phyloP scores from a whole-genome alignment of 2,888 invertebrate genomes.

The Blastobasis lacticolella region DNA sequence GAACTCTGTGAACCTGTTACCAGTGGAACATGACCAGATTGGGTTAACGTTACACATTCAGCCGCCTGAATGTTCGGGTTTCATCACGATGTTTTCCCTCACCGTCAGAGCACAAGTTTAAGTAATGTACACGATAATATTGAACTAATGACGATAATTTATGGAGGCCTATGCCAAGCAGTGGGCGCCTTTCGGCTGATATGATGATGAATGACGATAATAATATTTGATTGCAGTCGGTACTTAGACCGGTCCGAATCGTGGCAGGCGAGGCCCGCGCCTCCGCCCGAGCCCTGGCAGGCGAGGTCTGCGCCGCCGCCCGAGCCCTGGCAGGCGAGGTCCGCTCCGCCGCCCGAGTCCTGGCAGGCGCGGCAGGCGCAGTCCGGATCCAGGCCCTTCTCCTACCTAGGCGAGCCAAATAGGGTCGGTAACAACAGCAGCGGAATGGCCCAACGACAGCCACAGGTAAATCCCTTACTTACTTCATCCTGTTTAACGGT shows the following conservation, averaged over 20 bases:
- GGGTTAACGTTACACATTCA: too few relatives aligned
- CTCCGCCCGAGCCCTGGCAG: neutral
- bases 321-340: neutral
- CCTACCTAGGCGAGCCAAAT: constrained; percentile 46
- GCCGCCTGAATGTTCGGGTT: too few relatives aligned
- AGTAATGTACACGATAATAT: too few relatives aligned
- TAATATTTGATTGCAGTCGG: constrained; percentile 13
- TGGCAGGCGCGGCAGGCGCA: neutral
- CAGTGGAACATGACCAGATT: too few relatives aligned
- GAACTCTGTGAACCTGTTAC: too few relatives aligned
- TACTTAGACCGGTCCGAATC: constrained; percentile 41
- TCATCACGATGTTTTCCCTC: too few relatives aligned
- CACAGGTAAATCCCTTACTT: constrained; percentile 13
- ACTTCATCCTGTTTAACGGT: too few relatives aligned
- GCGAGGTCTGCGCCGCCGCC: neutral
- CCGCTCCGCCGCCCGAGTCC: neutral
- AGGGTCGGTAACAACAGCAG: constrained; percentile 20
- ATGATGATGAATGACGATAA: neutral
- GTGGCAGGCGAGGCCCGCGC: constrained; percentile 31
- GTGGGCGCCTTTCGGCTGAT: too few relatives aligned
- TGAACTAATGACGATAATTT: too few relatives aligned
- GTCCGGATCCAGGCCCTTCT: constrained; percentile 36
- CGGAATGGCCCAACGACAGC: constrained; percentile 20
- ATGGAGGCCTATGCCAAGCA: too few relatives aligned
- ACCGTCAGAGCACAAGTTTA: too few relatives aligned